These are phyloP conservation scores for Catostomus latipinnis DNA, from an alignment of 2,797 vertebrate genomes.

Conservation along the genomic window DNA sequence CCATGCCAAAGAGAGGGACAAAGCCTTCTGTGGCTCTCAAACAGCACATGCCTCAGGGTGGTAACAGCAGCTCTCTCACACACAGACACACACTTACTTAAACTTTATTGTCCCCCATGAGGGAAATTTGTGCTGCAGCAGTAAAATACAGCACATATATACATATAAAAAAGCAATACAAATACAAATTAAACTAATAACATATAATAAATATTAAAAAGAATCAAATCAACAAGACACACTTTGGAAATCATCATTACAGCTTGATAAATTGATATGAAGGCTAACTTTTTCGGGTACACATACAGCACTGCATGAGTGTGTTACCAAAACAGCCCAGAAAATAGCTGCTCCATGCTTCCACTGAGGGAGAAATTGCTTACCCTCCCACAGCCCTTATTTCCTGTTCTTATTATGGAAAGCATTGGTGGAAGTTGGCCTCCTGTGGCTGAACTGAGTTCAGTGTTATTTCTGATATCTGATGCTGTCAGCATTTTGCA, in stretches of 20 bases:
- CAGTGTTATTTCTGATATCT: constrained; percentile 25
- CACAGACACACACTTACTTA: constrained; percentile 60
- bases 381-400: constrained; percentile 74
- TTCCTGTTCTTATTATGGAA: constrained; percentile 65
- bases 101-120: too few relatives aligned
- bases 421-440: constrained; percentile 64
- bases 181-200: too few relatives aligned
- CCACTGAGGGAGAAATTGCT: constrained; percentile 83
- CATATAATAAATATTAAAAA: too few relatives aligned
- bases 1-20: constrained; percentile 88
- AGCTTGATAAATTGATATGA: too few relatives aligned
- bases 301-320: constrained; percentile 73
- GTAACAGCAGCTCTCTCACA: constrained; percentile 78
- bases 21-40: constrained; percentile 80
- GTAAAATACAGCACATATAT: too few relatives aligned
- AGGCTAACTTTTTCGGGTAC: constrained; percentile 23
- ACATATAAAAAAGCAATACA: too few relatives aligned
- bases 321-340: constrained; percentile 81
- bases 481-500: constrained; percentile 6
- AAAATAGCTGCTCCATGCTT: constrained; percentile 84
- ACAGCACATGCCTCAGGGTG: constrained; percentile 80
- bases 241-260: too few relatives aligned
- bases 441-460: constrained; percentile 36
- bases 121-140: too few relatives aligned
- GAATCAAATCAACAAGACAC: too few relatives aligned